phyloP scores from a whole-genome alignment of 2,888 invertebrate species.

The Mimumesa dahlbomi region DNA sequence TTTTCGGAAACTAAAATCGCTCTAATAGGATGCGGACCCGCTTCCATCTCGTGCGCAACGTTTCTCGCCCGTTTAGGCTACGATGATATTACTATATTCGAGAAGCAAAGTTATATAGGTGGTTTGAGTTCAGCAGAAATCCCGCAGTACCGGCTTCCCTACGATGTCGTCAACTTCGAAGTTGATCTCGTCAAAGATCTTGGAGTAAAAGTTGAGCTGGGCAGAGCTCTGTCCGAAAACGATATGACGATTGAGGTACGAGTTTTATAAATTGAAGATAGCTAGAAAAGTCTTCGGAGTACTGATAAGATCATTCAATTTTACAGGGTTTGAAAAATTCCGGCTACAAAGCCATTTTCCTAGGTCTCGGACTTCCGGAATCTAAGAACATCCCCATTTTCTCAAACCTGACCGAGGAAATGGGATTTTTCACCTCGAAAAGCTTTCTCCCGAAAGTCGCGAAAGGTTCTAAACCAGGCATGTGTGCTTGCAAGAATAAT shows the following conservation, averaged over 20 bases:
- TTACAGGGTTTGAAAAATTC: slow-evolving; percentile 82
- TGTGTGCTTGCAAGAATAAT: slow-evolving; percentile 83
- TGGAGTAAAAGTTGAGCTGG: slow-evolving; percentile 92
- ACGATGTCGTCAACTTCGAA: slow-evolving; percentile 95
- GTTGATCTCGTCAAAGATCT: slow-evolving; percentile 94
- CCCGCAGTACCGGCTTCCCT: slow-evolving; percentile 97
- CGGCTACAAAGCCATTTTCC: slow-evolving; percentile 90
- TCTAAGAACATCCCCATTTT: slow-evolving; percentile 92
- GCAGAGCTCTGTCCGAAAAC: slow-evolving; percentile 85
- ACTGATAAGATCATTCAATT: no score
- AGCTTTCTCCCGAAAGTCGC: slow-evolving; percentile 94
- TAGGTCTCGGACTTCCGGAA: slow-evolving; percentile 95
- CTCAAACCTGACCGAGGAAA: slow-evolving; percentile 85
- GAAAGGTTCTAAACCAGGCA: slow-evolving; percentile 92
- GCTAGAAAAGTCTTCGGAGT: no score
- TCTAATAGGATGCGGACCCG: slow-evolving; percentile 96
- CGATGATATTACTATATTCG: slow-evolving; percentile 93
- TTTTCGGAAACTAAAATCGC: slow-evolving; percentile 88
- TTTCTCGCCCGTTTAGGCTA: slow-evolving; percentile 97
- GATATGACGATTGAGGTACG: slow-evolving; percentile 87
- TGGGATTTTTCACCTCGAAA: slow-evolving; percentile 98
- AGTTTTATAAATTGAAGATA: no score
- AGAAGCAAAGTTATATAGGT: slow-evolving; percentile 92
- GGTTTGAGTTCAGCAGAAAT: slow-evolving; percentile 98
- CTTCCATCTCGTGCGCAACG: slow-evolving; percentile 97